Conservation (phyloP, 2,888 invertebrate genomes). For the Macrophya alboannulata region DNA sequence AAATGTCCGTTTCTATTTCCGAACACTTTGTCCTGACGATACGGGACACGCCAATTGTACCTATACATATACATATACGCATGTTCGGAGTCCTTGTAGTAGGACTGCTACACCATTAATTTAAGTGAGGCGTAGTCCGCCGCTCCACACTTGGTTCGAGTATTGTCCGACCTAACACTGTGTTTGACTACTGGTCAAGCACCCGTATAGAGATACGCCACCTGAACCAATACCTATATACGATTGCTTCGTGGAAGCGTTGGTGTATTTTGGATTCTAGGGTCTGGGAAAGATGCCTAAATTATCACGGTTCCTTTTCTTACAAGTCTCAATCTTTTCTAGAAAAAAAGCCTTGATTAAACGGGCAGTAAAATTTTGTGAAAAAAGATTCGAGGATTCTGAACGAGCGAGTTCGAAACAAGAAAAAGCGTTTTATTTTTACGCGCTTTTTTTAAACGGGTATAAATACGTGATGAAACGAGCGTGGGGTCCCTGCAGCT, state of each 20-base stretch:
- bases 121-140: conserved; percentile 38
- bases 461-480: conserved; percentile 16
- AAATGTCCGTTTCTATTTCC: conserved; percentile 28
- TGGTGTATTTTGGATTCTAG: not conserved
- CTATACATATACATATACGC: conserved; percentile 1
- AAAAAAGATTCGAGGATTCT: not conserved
- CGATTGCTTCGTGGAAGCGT: not conserved
- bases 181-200: conserved; percentile 49
- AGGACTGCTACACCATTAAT: conserved; percentile 42
- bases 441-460: not conserved
- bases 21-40: not conserved
- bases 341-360: not conserved
- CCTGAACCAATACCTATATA: conserved; percentile 1
- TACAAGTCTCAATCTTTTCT: not conserved
- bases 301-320: not conserved
- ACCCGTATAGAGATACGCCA: not conserved
- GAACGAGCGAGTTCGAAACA: too few relatives aligned
- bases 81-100: not conserved
- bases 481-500: not conserved
- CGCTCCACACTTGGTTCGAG: conserved; percentile 15
- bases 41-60: not conserved
- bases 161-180: conserved; percentile 51
- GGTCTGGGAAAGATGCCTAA: not conserved
- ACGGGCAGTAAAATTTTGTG: not conserved
- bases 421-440: conserved; percentile 8